Base-by-base conservation (phyloP, 2,113 vertebrate genomes). In the Lagopus muta region DNA sequence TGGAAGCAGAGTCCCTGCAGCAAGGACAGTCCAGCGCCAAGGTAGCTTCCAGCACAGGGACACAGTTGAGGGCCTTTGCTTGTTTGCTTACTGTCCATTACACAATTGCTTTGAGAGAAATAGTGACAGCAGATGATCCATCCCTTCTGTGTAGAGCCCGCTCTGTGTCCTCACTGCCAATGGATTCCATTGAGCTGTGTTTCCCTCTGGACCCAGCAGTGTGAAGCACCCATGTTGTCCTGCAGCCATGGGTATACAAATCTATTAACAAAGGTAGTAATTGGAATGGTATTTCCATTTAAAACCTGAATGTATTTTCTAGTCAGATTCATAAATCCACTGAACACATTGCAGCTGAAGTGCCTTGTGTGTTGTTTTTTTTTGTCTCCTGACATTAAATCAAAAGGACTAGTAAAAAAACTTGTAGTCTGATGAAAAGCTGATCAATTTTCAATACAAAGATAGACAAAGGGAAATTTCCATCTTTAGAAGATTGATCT, bases 381-480 rank as follows among this genome's bases (percentile, higher is more conserved):
- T 72, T 48, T 82, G 52, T 34, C 34, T 90, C 52, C 85, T 90
- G 86, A 95, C 1, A 1, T 93, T 55, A 91, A 97, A 93, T 97
- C 97, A 97, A 89, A 97, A 94, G 69, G 13, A 14, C 82, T 43
- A 36, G 57, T 92, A 92, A 95, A 93, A 93, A 75, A 64, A 77
- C 70, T 65, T 94, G 52, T 94, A 15, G 72, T 82, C 93, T 94
- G 82, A 58, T 11, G 81, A 94, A 95, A 97, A 97, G 95, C 95
- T 95, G 90, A 97, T 98, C 96, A 97, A 95, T 97, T 97, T 97
- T 96, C 95, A 90, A 91, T 95, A 78, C 77, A 95, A 92, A 97
- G 94, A 81, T 45, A 97, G 95, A 95, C 92, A 96, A 92, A 95
- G 81, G 94, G 74, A 97, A 94, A 96, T 96, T 97, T 97, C 92